Evolutionary conservation across 2,888 invertebrate species (phyloP).

Genomic region (Podabrus alpinus): DNA sequence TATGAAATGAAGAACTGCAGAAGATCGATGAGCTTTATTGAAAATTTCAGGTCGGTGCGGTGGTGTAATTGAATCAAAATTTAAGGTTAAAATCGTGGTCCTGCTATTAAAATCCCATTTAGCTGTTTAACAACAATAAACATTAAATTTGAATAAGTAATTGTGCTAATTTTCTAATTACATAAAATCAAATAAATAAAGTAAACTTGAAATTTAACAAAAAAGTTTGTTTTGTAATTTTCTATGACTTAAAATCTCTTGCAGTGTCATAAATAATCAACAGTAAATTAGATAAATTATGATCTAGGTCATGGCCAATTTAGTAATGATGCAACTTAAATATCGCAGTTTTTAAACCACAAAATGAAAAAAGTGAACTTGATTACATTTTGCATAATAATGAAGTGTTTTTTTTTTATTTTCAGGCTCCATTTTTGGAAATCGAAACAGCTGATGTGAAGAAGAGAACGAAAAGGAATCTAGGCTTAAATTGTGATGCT

Average conservation of each 20-base stretch:
- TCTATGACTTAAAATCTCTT: background rate
- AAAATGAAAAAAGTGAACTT: background rate
- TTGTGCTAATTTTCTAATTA: background rate
- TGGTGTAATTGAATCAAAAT: too few species aligned
- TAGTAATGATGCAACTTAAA: constrained; percentile 4
- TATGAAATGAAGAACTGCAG: too few species aligned
- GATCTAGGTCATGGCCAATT: constrained; percentile 2
- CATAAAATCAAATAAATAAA: background rate
- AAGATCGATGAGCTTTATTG: too few species aligned
- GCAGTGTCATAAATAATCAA: constrained; percentile 2
- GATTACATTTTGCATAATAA: background rate
- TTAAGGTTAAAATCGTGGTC: background rate
- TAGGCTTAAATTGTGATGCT: constrained; percentile 84
- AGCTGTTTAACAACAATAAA: background rate
- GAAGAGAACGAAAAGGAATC: constrained; percentile 74
- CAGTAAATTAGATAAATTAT: constrained; percentile 5
- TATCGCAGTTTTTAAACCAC: background rate
- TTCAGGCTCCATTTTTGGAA: constrained; percentile 64
- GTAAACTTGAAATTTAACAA: background rate
- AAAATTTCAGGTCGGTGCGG: too few species aligned
- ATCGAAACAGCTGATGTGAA: constrained; percentile 62
- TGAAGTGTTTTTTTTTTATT: constrained; percentile 24
- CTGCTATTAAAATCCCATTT: background rate
- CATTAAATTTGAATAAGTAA: background rate
- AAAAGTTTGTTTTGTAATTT: background rate